Percentiles rank a stretch among this genome's conserved stretches.
phyloP scores from a whole-genome alignment of 2,797 vertebrate species.

The Dromococcyx pavoninus region DNA sequence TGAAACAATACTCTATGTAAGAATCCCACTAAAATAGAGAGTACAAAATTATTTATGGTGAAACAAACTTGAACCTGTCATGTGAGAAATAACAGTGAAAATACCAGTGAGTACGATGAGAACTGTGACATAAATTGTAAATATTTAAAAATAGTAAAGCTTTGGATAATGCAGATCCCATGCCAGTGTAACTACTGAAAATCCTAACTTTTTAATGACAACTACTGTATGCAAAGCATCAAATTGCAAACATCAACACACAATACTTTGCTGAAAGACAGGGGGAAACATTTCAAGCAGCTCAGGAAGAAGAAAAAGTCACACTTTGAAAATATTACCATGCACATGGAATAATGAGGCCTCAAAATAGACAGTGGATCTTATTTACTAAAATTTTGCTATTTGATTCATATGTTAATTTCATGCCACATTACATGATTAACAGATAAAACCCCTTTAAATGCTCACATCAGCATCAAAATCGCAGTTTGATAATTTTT shows the following conservation, averaged over 20 bases:
- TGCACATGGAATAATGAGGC: background rate
- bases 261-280: constrained; percentile 5
- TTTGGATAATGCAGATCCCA: background rate
- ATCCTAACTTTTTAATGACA: background rate
- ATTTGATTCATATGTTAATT: constrained; percentile 57
- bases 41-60: background rate
- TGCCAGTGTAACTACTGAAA: background rate
- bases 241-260: constrained; percentile 10
- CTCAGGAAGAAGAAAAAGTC: background rate
- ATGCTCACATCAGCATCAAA: constrained; percentile 14
- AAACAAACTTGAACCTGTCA: background rate
- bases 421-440: constrained; percentile 10
- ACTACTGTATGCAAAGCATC: background rate
- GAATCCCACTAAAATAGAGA: background rate
- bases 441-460: constrained; percentile 22
- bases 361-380: background rate
- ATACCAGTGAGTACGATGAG: background rate
- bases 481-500: constrained; percentile 33
- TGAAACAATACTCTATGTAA: background rate
- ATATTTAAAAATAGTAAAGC: background rate
- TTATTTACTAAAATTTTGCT: constrained; percentile 43
- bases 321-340: background rate
- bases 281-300: background rate
- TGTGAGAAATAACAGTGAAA: constrained; percentile 2
- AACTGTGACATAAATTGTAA: background rate